Evolutionary conservation across 2,797 vertebrate species (phyloP), one percentile per base, ranked within the genome.

Genomic region (Tragelaphus oryx): DNA sequence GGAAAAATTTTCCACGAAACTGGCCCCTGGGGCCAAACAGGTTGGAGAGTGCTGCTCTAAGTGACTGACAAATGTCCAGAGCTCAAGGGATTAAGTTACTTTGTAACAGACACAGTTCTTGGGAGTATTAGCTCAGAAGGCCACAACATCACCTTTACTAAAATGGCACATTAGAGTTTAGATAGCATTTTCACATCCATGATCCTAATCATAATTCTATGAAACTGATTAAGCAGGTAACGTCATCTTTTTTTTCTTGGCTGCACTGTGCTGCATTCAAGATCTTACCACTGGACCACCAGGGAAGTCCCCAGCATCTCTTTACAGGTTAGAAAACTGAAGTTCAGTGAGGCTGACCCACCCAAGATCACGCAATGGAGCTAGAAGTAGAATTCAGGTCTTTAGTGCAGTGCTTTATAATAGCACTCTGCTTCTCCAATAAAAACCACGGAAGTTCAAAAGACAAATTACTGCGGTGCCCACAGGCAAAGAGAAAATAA

Each of bases 91-190:
- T 62, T 88, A 86, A 75, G 48, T 55, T 30, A 88, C 71, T 65
- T 65, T 85, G 30, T 8, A 65, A 57, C 4, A 86, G 50, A 48
- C 52, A 52, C n/a, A 86, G 28, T 86, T 87, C 62, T 89, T 80
- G 46, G 46, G 11, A n/a, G 44, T 41, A 74, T 7, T 57, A 84
- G 20, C 81, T 68, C 65, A 82, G 57, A 87, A 41, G 92, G 46
- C 33, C n/a, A 90, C 68, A 83, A 14, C 22, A 82, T 57, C 65
- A 89, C 48, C 14, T 89, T 76, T 92, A 52, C n/a, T 86, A 81
- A 86, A 26, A 82, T n/a, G 75, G 62, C 17, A 85, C 71, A 8
- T 94, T 50, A 48, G 83, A 48, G 17, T 92, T 96, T 68, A 88
- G 30, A 74, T 4, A 62, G 75, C n/a, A 44, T 65, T 88, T 87